Percentiles rank a stretch among this genome's conserved stretches.
Evolutionary conservation across 2,797 vertebrate genomes (phyloP).

Genomic region (Basileuterus tristriatus): DNA sequence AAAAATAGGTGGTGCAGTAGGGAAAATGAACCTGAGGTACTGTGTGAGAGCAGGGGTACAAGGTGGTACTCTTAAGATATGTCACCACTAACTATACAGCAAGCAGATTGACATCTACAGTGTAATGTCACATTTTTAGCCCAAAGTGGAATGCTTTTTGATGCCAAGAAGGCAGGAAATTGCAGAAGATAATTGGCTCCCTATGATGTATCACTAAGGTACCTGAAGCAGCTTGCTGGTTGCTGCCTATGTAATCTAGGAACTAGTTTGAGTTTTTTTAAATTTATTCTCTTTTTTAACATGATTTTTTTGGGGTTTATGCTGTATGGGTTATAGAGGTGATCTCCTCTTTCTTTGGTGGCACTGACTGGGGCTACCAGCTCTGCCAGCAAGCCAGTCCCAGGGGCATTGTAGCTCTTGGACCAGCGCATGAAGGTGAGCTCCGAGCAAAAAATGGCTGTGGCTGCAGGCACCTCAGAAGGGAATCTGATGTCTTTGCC

Average conservation of each 20-base stretch:
- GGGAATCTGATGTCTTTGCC: background rate
- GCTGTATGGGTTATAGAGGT: background rate
- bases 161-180: background rate
- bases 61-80: background rate
- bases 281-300: background rate
- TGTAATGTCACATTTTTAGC: background rate
- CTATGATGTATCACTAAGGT: background rate
- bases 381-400: background rate
- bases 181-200: background rate
- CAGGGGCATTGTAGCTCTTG: background rate
- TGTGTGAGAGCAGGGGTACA: background rate
- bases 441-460: background rate
- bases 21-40: background rate
- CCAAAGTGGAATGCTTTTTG: background rate
- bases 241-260: background rate
- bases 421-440: background rate
- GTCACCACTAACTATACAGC: background rate
- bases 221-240: background rate
- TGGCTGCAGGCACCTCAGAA: background rate
- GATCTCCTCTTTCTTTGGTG: background rate
- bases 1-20: background rate
- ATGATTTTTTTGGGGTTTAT: background rate
- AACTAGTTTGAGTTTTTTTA: background rate
- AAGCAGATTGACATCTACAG: background rate
- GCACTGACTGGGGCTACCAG: background rate